phyloP scores from a whole-genome alignment of 2,888 invertebrate species.

The Harpagoxenus sublaevis region DNA sequence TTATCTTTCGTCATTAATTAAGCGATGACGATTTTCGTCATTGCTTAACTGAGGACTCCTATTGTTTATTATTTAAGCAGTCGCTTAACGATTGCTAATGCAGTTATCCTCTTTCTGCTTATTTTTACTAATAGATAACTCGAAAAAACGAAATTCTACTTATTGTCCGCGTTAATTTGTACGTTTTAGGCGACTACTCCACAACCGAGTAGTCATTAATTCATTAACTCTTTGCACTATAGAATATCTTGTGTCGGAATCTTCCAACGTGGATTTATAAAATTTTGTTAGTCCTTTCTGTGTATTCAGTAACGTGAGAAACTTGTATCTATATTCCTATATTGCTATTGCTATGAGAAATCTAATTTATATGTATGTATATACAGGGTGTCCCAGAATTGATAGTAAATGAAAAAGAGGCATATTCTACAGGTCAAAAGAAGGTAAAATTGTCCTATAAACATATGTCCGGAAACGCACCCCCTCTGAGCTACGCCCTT shows the following conservation, averaged over 20 bases:
- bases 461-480: too few relatives aligned
- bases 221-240: slow-evolving; percentile 46
- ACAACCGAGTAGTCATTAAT: slow-evolving; percentile 46
- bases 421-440: too few relatives aligned
- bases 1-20: slow-evolving; percentile 46
- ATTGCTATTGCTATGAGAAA: neutral
- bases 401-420: too few relatives aligned
- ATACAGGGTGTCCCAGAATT: too few relatives aligned
- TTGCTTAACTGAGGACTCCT: slow-evolving; percentile 40
- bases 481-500: too few relatives aligned
- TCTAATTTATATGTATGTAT: neutral
- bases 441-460: too few relatives aligned
- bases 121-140: slow-evolving; percentile 37
- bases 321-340: neutral
- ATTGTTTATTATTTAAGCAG: slow-evolving; percentile 33
- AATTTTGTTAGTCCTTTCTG: slow-evolving; percentile 10
- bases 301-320: neutral
- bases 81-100: slow-evolving; percentile 48
- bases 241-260: slow-evolving; percentile 8
- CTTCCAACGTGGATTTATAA: slow-evolving; percentile 2
- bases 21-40: slow-evolving; percentile 21
- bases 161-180: slow-evolving; percentile 69
- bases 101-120: slow-evolving; percentile 34
- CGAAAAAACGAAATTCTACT: slow-evolving; percentile 48
- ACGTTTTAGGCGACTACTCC: slow-evolving; percentile 56